Percentiles rank a stretch among this genome's conserved stretches.
Evolutionary conservation across 2,888 invertebrate genomes (phyloP).

Genomic region (Dicranocentrus wangi): DNA sequence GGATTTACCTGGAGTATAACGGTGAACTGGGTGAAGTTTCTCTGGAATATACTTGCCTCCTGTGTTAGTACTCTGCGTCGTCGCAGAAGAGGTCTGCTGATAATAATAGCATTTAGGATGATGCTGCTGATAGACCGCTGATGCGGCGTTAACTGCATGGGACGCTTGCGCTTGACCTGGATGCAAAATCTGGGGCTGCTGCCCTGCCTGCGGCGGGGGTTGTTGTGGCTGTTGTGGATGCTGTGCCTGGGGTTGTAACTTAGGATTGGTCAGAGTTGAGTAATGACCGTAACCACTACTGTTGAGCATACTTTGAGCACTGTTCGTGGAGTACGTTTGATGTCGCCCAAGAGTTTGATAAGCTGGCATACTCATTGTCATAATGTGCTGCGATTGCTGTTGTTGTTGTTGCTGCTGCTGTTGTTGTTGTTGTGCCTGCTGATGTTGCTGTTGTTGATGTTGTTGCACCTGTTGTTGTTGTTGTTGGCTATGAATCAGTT

Average conservation of each 20-base stretch:
- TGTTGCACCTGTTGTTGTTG: slow-evolving; percentile 71
- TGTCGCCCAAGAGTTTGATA: slow-evolving; percentile 70
- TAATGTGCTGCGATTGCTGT: slow-evolving; percentile 67
- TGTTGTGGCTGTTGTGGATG: slow-evolving; percentile 49
- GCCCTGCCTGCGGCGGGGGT: slow-evolving; percentile 11
- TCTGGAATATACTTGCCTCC: slow-evolving; percentile 71
- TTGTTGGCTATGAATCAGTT: slow-evolving; percentile 73
- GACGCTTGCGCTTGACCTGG: slow-evolving; percentile 32
- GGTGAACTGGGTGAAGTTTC: slow-evolving; percentile 72
- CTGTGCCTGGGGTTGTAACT: slow-evolving; percentile 60
- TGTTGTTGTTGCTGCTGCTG: slow-evolving; percentile 46
- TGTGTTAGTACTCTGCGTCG: slow-evolving; percentile 48
- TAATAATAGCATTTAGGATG: slow-evolving; percentile 73
- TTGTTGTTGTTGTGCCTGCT: slow-evolving; percentile 53
- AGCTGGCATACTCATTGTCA: slow-evolving; percentile 70
- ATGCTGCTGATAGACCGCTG: slow-evolving; percentile 68
- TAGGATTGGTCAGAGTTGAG: slow-evolving; percentile 69
- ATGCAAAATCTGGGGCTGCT: slow-evolving; percentile 22
- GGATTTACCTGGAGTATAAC: slow-evolving; percentile 72
- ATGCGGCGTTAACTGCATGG: slow-evolving; percentile 31
- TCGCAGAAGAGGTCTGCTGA: slow-evolving; percentile 63
- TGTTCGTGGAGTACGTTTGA: slow-evolving; percentile 64
- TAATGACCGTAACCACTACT: slow-evolving; percentile 71
- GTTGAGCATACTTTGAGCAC: slow-evolving; percentile 69
- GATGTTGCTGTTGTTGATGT: slow-evolving; percentile 58